Percentiles rank a stretch among this genome's conserved stretches.
These are phyloP conservation scores for Conus ventricosus DNA, from an alignment of 1,140 invertebrate genomes.

Conservation along the genomic window DNA sequence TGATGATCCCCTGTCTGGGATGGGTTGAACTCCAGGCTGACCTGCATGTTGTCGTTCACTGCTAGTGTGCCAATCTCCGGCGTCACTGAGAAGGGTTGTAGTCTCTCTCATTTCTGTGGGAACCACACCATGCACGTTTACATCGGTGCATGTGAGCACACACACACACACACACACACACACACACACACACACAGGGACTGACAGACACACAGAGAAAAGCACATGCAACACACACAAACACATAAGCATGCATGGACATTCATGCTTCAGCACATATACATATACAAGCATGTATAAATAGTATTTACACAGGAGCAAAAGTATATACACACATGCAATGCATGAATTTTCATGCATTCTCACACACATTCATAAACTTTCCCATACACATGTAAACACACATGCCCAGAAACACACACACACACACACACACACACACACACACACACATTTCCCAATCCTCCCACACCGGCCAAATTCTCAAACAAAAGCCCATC, in stretches of 20 bases:
- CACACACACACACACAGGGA: neutral
- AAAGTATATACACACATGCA: neutral
- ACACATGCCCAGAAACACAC: neutral
- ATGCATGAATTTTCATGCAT: neutral
- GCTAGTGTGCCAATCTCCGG: slow-evolving; percentile 71
- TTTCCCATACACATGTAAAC: neutral
- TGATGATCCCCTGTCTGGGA: slow-evolving; percentile 67
- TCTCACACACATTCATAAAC: neutral
- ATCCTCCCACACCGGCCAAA: neutral
- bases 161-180: neutral
- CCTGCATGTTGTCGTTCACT: slow-evolving; percentile 73
- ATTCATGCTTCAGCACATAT: neutral
- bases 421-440: neutral
- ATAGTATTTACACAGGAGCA: neutral
- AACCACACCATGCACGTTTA: neutral
- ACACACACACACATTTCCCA: too few species aligned
- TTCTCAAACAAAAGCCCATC: neutral
- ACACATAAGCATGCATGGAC: neutral
- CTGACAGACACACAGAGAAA: neutral
- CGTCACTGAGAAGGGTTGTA: slow-evolving; percentile 71
- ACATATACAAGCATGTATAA: neutral
- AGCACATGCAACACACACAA: neutral
- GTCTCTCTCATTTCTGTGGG: neutral
- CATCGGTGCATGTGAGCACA: neutral
- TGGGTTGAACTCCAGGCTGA: slow-evolving; percentile 74